A percentile compares a stretch with the other conserved stretches of the same genome.
These are phyloP conservation scores for Chiloscyllium plagiosum DNA, from an alignment of 2,113 vertebrate species.

Conservation along the genomic window DNA sequence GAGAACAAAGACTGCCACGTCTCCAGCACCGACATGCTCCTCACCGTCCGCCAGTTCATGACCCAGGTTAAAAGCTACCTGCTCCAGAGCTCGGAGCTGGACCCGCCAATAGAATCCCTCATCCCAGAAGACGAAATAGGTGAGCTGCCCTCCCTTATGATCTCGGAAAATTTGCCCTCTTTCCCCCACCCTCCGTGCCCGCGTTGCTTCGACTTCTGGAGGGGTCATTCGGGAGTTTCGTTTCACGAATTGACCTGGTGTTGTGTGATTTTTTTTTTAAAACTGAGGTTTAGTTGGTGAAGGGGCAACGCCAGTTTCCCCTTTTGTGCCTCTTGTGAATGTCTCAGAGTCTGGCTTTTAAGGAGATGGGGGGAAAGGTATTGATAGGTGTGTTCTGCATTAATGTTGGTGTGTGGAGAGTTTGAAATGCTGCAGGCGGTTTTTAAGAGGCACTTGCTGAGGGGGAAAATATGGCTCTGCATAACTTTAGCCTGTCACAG, in stretches of 20 bases:
- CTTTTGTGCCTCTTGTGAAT: neutral
- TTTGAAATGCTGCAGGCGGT: neutral
- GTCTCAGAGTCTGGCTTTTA: neutral
- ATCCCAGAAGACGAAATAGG: constrained; percentile 94
- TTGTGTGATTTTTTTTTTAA: too few relatives aligned
- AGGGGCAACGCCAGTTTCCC: neutral
- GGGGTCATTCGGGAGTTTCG: neutral
- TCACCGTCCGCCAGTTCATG: constrained; percentile 91
- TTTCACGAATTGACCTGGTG: neutral
- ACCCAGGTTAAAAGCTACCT: constrained; percentile 95
- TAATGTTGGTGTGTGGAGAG: neutral
- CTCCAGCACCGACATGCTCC: constrained; percentile 80
- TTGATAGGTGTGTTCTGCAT: neutral
- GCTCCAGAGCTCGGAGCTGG: constrained; percentile 85
- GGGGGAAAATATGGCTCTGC: neutral
- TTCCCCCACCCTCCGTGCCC: neutral
- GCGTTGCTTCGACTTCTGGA: neutral
- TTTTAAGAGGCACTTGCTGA: neutral
- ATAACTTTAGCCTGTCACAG: neutral
- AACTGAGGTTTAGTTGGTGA: neutral
- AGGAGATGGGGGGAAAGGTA: neutral
- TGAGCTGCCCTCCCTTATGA: constrained; percentile 52
- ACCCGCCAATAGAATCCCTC: constrained; percentile 84
- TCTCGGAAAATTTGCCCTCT: neutral
- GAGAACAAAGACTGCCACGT: constrained; percentile 88